Evolutionary conservation across 2,113 vertebrate species (phyloP), one percentile per base, ranked within the genome.

Genomic region (Clarias gariepinus): DNA sequence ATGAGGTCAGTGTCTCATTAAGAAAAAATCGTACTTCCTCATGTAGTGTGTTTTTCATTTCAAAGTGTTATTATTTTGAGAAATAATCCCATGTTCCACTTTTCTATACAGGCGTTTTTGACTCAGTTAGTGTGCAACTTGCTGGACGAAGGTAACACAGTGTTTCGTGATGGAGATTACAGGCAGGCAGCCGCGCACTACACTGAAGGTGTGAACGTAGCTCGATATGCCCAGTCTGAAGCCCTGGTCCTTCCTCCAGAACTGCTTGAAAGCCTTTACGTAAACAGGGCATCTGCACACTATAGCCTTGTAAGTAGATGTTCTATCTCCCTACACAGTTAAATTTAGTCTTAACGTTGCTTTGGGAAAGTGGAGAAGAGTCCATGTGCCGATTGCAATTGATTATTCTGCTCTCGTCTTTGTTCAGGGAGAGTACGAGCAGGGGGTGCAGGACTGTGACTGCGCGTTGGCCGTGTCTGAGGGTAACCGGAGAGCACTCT

Each of bases 71-170:
- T 63, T 15, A 19, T 61, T 61, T 30, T 81, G 30, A 68, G 13
- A 57, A 78, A 71, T 69, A 47, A 88, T 53, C 23, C 11, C 7
- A 57, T 18, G 33, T 53, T 71, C 7, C 1, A 55, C 3, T 13
- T 3, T 19, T 9, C 57, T 61, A 36, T 58, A 9, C 81, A 99
- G 98, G 93, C 94, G 69, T 97, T 99, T 94, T 93, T 99, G 91
- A 97, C 96, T 91, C 97, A 98, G 94, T 92, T 99, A 92, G 97
- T 99, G 83, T 96, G 95, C 91, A 98, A 99, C 93, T 91, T 99
- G 91, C 96, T 98, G 89, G 97, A 96, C 10, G 98, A 99, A 91
- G 98, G 98, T 84, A 99, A 99, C 87, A 93, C 95, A 47, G 95
- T 97, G 81, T 99, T 97, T 91, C 95, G 96, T 64, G 97, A 98